Base-by-base conservation (phyloP, 2,888 invertebrate genomes). In the Leptothorax acervorum region DNA sequence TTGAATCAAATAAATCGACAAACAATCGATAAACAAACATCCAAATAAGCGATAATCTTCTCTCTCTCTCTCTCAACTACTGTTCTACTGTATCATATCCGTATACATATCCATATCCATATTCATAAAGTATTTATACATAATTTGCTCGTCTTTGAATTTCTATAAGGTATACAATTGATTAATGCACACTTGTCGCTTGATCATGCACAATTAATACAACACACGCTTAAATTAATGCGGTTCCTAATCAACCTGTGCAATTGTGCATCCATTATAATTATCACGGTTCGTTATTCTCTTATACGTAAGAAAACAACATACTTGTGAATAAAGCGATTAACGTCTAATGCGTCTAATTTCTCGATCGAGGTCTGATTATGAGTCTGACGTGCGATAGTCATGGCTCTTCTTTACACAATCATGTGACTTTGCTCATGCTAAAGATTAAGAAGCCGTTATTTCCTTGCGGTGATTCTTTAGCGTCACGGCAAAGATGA, bases 161-260 rank as follows among this genome's bases (percentile, higher is more conserved):
- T 83, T 81, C 86, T 73, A 79, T 86, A 86, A 86, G 88, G 86
- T 88, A 88, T 88, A 88, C 76, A 75, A 42, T 18, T 39, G 71
- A 42, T 11, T 42, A 28, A 12, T 48, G 5, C 48, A 15, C 15
- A 48, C 48, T 48, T 48, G 48, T 15, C 60, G 42, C 60, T 45
- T 23, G 8, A 3, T 55, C 55, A 5, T 0, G 31, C 5, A 18
- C 57, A 4, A 57, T 42, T 42, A 31, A 63, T 42, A 18, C 63
- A 23, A 23, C 35, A 62, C 12, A n/a, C 35, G 18, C 45, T 48
- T 31, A n/a, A 70, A 70, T 70, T 70, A 55, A 55, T 39, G 23
- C 23, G 55, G 15, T 23, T 39, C 9, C 15, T 70, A 71, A 62
- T 62, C 62, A 35, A 74, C 18, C 15, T 45, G 31, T 45, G 45